Evolutionary conservation across 2,888 invertebrate genomes (phyloP).

Genomic region (Pseudococcus jackbeardsleyi): DNA sequence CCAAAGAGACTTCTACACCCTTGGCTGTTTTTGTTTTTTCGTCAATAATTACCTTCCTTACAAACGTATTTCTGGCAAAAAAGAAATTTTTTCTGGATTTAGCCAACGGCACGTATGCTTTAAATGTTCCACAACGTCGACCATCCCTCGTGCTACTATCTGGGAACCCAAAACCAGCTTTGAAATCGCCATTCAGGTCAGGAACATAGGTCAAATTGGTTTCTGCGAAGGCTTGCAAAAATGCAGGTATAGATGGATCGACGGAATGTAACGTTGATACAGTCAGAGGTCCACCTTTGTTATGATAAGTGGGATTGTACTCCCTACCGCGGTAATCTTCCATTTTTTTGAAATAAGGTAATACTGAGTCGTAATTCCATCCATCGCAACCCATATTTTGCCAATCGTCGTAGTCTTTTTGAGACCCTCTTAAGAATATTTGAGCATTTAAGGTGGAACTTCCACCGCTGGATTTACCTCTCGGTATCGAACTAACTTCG

Average conservation of each 20-base stretch:
- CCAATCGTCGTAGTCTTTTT: conserved; percentile 40
- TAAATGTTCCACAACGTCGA: conserved; percentile 66
- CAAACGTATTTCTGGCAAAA: conserved; percentile 64
- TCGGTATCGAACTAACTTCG: conserved; percentile 2
- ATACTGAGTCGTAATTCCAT: conserved; percentile 38
- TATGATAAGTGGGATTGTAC: conserved; percentile 12
- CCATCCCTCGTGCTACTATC: conserved; percentile 60
- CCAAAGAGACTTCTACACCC: conserved; percentile 64
- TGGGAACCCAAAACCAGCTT: background rate
- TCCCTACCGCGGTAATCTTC: conserved; percentile 1
- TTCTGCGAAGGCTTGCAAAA: background rate
- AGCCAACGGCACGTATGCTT: conserved; percentile 65
- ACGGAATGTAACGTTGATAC: conserved; percentile 25
- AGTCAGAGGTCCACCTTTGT: background rate
- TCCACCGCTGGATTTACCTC: conserved; percentile 33
- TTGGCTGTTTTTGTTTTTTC: conserved; percentile 58
- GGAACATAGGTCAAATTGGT: background rate
- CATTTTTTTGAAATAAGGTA: conserved; percentile 34
- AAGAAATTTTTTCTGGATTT: conserved; percentile 65
- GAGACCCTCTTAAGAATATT: background rate
- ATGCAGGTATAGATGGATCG: background rate
- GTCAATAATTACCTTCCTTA: conserved; percentile 65
- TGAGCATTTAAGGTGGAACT: conserved; percentile 6
- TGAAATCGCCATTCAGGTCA: conserved; percentile 31
- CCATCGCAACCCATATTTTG: conserved; percentile 42